Evolutionary conservation across 1,140 invertebrate genomes (phyloP), one percentile per base, ranked within the genome.

Genomic region (Drosophila trapezifrons): DNA sequence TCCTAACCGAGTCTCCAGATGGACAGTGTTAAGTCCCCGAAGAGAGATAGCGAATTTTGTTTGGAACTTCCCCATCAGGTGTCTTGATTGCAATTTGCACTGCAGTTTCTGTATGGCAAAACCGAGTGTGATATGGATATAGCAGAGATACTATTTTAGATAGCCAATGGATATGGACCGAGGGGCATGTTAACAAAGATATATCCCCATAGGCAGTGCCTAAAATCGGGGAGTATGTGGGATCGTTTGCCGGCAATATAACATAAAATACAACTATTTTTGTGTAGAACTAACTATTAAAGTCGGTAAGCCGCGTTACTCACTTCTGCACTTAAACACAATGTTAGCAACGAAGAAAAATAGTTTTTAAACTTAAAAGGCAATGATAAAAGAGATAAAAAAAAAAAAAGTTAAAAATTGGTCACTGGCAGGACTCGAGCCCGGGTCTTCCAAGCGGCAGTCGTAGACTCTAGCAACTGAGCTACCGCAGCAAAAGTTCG

Each of bases 391-490:
- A 32, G n/a, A n/a, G n/a, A n/a, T n/a, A 10, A 12, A 32, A 0
- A 52, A 57, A 45, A 27, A 2, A 37, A 3, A 10, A 42, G 20
- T 29, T 38, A 8, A 62, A 22, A 95, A 94, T 94, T 15, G 95
- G 94, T 94, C 95, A 93, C 94, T 93, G 94, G 94, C 94, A 94
- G 95, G 94, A 95, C 94, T 95, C 94, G 95, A 95, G 95, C 95
- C 95, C 94, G 4, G 94, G 94, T 95, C 95, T 95, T 94, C 95
- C 94, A 95, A 95, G 96, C 95, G 94, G 95, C 93, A 96, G 95
- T 95, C 94, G 94, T 95, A 94, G 95, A 94, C 95, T 94, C 95
- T 96, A 94, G 95, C 95, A 95, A 94, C 95, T 96, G 95, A 95
- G 49, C 78, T 25, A 74, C 10, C 9, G 9, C 15, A 49, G 17